Evolutionary conservation across 2,113 vertebrate species (phyloP), one percentile per base, ranked within the genome.

Genomic region (Cyprinodon variegatus): DNA sequence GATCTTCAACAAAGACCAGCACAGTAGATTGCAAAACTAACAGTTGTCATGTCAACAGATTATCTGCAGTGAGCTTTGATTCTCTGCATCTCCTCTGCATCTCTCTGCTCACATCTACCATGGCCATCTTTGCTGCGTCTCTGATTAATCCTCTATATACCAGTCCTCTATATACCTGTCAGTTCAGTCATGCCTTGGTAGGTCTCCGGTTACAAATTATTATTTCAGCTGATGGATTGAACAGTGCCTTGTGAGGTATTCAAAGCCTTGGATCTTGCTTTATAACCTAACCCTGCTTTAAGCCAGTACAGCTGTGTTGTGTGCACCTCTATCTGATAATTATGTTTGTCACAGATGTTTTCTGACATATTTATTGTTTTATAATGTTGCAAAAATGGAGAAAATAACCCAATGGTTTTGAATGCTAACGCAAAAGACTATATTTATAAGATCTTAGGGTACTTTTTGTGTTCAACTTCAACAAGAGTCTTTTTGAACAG

Each of bases 401-500:
- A 57, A 14, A 57, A 57, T 7, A 6, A 17, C 6, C 17, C 8
- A 15, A n/a, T n/a, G 17, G 50, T 57, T 57, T n/a, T 15, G n/a
- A 14, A 6, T 57, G 7, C 20, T 57, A 20, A 20, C 17, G 8
- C 50, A 57, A 57, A 8, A 57, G 17, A 57, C 50, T 57, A 57
- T n/a, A 57, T 57, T 20, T 57, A 14, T 20, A 29, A 29, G 29
- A 29, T 29, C 1, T 29, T 29, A 29, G 29, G 29, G 1, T 29
- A 29, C 29, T 6, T 57, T 14, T n/a, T 15, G 11, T 8, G 20
- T 39, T 65, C 81, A 68, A 43, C 67, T 68, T 40, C 62, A 0
- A 12, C 87, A 72, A 62, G 60, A 72, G 76, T 76, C 48, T 11
- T 71, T 89, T 74, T 86, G 86, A 74, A 81, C 48, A 4, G 43